These are phyloP conservation scores for Aotus griseimembra DNA, from an alignment of 2,797 vertebrate species.

Conservation along the genomic window DNA sequence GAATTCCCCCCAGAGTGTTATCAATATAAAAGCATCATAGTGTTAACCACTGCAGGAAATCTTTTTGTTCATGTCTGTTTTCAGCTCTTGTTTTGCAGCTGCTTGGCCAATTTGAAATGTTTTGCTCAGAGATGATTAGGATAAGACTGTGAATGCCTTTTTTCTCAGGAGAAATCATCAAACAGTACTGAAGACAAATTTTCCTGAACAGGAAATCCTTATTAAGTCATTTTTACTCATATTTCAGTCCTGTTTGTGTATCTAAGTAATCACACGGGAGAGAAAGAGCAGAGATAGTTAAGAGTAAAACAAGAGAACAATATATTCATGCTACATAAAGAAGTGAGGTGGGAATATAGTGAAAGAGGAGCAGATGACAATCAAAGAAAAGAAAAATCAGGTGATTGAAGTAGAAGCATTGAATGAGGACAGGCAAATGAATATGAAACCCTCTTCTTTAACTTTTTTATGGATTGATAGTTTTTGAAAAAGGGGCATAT, in stretches of 20 bases:
- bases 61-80: slow-evolving; percentile 46
- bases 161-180: slow-evolving; percentile 54
- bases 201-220: slow-evolving; percentile 48
- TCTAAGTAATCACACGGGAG: neutral
- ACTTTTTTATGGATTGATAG: neutral
- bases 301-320: neutral
- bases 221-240: slow-evolving; percentile 54
- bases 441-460: neutral
- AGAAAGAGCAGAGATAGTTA: neutral
- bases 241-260: neutral
- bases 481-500: neutral
- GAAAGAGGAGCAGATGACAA: neutral
- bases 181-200: slow-evolving; percentile 29
- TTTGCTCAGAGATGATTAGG: slow-evolving; percentile 47
- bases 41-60: slow-evolving; percentile 47
- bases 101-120: slow-evolving; percentile 58
- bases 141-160: slow-evolving; percentile 37
- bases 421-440: neutral
- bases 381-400: neutral
- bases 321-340: neutral
- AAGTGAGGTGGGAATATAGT: neutral
- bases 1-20: slow-evolving; percentile 28
- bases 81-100: slow-evolving; percentile 2
- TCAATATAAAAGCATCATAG: slow-evolving; percentile 42
- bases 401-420: neutral